Base-by-base conservation (phyloP, 2,797 vertebrate genomes). In the Phataginus tetradactyla region DNA sequence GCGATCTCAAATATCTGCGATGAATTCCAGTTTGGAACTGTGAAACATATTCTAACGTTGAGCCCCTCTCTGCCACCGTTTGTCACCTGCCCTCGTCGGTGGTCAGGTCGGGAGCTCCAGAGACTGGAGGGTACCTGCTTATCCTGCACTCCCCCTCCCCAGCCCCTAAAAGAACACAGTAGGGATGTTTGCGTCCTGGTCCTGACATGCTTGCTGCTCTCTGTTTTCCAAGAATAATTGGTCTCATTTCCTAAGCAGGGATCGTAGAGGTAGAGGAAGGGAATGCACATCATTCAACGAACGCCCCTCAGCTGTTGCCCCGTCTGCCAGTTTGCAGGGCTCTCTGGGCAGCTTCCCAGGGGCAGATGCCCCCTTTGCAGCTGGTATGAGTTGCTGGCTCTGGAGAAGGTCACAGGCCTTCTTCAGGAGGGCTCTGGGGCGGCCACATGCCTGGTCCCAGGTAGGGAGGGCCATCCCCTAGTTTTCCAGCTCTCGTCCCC, bases 221-320 rank as follows among this genome's bases (percentile, higher is more conserved):
- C 4, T 4, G 25, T 23, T 71, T 87, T 39, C 55, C 86, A 53
- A 78, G 29, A 88, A n/a, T 20, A 53, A 15, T 3, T 55, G 4
- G 7, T 5, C n/a, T 23, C 0, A 71, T 63, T 55, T 25, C 2
- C 81, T 20, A 34, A 91, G 34, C 11, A 85, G 5, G 18, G 12
- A 4, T 39, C 9, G 1, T 0, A 4, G 18, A 14, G 4, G 0
- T 17, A 4, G 21, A 39, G 29, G 39, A 32, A 21, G 14, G 0
- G 10, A 29, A 51, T 8, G 18, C 3, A 20, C 37, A 9, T 75
- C 8, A 45, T 68, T 87, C 55, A 23, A 83, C 25, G 42, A 37
- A 7, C 11, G 34, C 45, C 23, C 9, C 5, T 83, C 27, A 55
- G 7, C 15, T 34, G 3, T 11, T 23, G 14, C 57, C 6, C 15